These are phyloP conservation scores for Gallinago jamesoni DNA, from an alignment of 2,113 vertebrate species.

Conservation along the genomic window DNA sequence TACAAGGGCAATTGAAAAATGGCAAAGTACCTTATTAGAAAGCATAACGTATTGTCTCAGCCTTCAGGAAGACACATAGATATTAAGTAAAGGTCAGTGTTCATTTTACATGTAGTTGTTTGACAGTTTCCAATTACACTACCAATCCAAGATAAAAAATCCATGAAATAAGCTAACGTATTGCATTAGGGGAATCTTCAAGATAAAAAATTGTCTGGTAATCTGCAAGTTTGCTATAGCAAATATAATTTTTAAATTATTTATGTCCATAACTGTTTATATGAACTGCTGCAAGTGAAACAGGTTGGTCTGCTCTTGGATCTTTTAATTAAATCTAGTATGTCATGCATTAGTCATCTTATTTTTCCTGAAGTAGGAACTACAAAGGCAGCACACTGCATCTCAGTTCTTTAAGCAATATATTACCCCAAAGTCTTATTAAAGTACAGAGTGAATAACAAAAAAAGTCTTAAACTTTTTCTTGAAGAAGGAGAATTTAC, in stretches of 20 bases:
- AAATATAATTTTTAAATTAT: not conserved
- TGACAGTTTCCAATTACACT: not conserved
- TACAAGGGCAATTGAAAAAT: not conserved
- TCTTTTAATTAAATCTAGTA: not conserved
- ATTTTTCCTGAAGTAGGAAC: not conserved
- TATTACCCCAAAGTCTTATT: not conserved
- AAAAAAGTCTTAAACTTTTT: not conserved
- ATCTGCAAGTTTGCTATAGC: not conserved
- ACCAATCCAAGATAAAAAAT: not conserved
- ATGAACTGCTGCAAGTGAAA: not conserved
- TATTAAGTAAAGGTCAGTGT: slow-evolving; percentile 5
- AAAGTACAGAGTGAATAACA: not conserved
- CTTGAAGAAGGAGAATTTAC: not conserved
- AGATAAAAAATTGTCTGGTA: not conserved
- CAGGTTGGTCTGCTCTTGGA: not conserved
- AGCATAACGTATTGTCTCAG: not conserved
- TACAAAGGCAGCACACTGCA: not conserved
- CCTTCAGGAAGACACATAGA: not conserved
- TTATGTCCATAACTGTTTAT: not conserved
- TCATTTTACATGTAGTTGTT: not conserved
- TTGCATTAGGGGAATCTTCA: not conserved
- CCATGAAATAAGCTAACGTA: not conserved
- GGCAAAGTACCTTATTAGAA: not conserved
- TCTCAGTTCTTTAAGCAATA: not conserved
- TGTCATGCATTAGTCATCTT: not conserved